phyloP scores from a whole-genome alignment of 1,140 invertebrate genomes.

The Eumaeus atala region DNA sequence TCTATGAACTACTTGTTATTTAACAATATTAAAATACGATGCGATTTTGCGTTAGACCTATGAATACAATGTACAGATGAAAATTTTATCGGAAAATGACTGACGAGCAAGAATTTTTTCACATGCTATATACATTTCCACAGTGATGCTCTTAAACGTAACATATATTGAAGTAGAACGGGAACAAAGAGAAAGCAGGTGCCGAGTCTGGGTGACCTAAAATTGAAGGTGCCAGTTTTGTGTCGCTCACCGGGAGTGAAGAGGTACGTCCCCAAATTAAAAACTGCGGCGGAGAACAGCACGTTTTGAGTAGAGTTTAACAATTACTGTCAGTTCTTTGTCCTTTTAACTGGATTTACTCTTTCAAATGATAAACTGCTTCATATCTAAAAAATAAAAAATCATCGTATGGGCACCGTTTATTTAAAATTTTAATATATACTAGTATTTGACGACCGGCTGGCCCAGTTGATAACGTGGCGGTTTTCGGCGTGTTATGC shows the following conservation, averaged over 20 bases:
- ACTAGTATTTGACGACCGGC: no score
- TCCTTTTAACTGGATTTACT: no score
- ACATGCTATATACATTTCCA: not conserved
- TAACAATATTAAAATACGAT: no score
- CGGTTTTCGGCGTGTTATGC: no score
- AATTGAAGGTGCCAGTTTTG: conserved; percentile 51
- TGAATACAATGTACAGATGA: not conserved
- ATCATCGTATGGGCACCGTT: no score
- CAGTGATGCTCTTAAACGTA: not conserved
- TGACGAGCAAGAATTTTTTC: not conserved
- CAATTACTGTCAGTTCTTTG: no score
- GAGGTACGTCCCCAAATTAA: conserved; percentile 9
- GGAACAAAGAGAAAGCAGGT: conserved; percentile 39
- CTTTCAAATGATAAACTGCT: no score
- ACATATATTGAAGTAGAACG: conserved; percentile 20
- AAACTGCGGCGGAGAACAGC: not conserved
- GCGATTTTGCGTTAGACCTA: not conserved
- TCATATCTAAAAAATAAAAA: no score
- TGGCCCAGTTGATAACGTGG: no score
- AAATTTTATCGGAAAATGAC: not conserved
- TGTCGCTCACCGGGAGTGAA: conserved; percentile 23
- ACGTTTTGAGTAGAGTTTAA: conserved; percentile 2
- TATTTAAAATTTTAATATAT: no score
- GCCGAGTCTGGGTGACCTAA: conserved; percentile 51
- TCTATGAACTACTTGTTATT: no score